Evolutionary conservation across 2,797 vertebrate species (phyloP).

Genomic region (Sebastes trivittatus): DNA sequence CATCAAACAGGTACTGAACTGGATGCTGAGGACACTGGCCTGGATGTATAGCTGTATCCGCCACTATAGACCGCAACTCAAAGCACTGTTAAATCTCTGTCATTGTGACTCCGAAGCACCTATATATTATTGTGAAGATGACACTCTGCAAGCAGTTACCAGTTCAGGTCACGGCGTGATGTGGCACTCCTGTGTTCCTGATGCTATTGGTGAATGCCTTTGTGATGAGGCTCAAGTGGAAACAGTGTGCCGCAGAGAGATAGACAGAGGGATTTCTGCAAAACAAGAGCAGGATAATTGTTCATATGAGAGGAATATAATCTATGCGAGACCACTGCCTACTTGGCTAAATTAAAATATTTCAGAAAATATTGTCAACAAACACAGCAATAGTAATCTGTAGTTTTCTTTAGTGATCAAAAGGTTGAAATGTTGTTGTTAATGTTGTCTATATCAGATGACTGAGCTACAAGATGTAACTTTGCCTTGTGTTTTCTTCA

Average conservation of each 20-base stretch:
- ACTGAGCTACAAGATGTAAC: neutral
- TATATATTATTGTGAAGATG: constrained; percentile 10
- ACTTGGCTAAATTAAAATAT: neutral
- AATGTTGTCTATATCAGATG: neutral
- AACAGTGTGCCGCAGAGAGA: constrained; percentile 36
- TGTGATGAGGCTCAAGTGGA: constrained; percentile 49
- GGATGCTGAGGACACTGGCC: constrained; percentile 48
- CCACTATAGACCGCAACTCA: neutral
- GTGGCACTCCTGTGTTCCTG: neutral
- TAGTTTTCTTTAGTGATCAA: neutral
- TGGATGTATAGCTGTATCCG: neutral
- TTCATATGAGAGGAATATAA: neutral
- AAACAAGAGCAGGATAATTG: neutral
- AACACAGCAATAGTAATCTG: neutral
- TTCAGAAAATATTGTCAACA: neutral
- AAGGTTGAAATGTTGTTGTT: neutral
- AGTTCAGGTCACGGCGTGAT: constrained; percentile 12
- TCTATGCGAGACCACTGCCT: neutral
- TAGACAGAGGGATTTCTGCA: neutral
- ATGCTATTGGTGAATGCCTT: constrained; percentile 24
- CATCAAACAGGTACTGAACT: constrained; percentile 71
- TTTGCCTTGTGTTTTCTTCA: too few relatives aligned
- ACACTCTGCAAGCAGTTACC: neutral
- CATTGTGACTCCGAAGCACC: constrained; percentile 10
- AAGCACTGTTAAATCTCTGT: neutral